Evolutionary conservation across 2,113 vertebrate genomes (phyloP).

Genomic region (Thunnus maccoyii): DNA sequence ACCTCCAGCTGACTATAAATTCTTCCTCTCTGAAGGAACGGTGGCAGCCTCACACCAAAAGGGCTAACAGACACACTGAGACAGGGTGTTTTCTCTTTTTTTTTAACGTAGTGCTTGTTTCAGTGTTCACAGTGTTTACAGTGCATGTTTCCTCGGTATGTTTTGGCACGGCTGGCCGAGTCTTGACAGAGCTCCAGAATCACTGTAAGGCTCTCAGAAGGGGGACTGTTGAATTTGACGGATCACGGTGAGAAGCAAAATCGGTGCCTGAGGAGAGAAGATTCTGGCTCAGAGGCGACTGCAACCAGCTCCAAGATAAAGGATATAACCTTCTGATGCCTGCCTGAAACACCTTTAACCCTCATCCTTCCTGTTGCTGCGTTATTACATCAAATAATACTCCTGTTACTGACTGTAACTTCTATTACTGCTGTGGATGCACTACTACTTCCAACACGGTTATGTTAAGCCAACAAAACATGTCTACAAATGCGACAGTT

Average conservation of each 20-base stretch:
- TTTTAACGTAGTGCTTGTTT: background rate
- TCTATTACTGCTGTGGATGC: background rate
- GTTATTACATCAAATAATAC: background rate
- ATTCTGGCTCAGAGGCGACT: background rate
- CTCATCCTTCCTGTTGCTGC: background rate
- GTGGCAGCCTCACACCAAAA: slow-evolving; percentile 11
- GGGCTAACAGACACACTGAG: background rate
- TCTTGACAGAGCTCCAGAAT: slow-evolving; percentile 5
- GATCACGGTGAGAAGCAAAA: slow-evolving; percentile 11
- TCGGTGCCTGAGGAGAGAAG: background rate
- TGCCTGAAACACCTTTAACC: background rate
- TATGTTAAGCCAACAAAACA: background rate
- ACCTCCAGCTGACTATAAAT: slow-evolving; percentile 62
- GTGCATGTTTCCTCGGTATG: slow-evolving; percentile 20
- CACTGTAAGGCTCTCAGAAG: slow-evolving; percentile 10
- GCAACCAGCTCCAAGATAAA: background rate
- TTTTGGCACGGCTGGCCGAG: slow-evolving; percentile 10
- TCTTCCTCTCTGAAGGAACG: slow-evolving; percentile 24
- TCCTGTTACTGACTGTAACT: background rate
- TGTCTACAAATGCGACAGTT: background rate
- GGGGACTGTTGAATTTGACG: slow-evolving; percentile 26
- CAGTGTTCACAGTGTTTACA: background rate
- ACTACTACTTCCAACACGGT: background rate
- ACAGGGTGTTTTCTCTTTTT: slow-evolving; percentile 5
- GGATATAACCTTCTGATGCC: slow-evolving; percentile 11